Evolutionary conservation across 2,797 vertebrate genomes (phyloP), one percentile per base, ranked within the genome.

Genomic region (Peromyscus aztecus): DNA sequence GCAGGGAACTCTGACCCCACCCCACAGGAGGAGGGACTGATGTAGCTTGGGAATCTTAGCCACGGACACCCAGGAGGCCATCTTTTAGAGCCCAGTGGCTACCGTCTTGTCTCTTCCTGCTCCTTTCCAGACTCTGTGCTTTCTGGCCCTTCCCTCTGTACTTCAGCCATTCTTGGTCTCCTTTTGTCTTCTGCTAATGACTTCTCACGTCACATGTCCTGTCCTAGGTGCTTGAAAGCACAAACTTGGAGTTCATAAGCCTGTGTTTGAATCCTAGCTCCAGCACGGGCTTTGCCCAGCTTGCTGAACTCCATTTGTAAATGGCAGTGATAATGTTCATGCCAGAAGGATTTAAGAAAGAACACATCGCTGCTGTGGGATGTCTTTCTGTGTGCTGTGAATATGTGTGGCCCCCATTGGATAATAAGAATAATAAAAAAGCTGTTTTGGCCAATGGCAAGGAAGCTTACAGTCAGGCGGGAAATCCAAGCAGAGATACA

Each of bases 181-280:
- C 6, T 19, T 31, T n/a, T 37, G 11, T 63, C 61, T 87, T 87
- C 67, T 82, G 90, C 9, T 34, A 8, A 61, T 59, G 21, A 43
- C 23, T 40, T 37, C 12, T 52, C 29, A 1, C 1, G 14, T 63
- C n/a, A 43, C 14, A 19, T 14, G 57, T 78, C 55, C 57, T 13
- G 37, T 34, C 3, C 0, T 52, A 1, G 16, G 49, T 49, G 55
- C 73, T 78, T 46, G 31, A n/a, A 55, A 27, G n/a, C 71, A 43
- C 82, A 89, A 77, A 40, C 12, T 52, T 43, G 90, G 61, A 23
- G 27, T 55, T 5, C 14, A 46, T 55, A 46, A 65, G 24, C 40
- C 91, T 80, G 31, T 12, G 31, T 61, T 37, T 31, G 90, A 88
- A 69, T 93, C 92, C 80, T 59, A 23, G 52, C 27, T 57, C 55